Evolutionary conservation across 2,113 vertebrate genomes (phyloP), one percentile per base, ranked within the genome.

Genomic region (Camarhynchus parvulus): DNA sequence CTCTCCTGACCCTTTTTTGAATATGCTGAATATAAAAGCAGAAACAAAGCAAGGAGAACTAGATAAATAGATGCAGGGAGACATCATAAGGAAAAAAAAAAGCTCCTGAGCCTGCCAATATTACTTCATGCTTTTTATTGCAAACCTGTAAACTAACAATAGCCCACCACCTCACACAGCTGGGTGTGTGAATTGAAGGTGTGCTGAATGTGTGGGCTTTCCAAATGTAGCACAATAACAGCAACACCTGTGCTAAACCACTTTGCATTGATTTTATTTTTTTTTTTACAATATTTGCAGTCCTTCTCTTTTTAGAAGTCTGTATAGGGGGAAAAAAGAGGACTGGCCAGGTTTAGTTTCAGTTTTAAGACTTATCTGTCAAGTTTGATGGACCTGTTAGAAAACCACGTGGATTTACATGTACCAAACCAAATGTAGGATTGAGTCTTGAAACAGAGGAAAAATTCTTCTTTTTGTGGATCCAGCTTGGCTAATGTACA

Each of bases 1-100:
- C 90, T 81, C 67, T 90, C 78, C 80, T 96, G 93, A 93, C 94
- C 94, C 94, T 92, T 69, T 93, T 97, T 90, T 94, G 93, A 97
- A 95, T 96, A 97, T 87, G 62, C 70, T 90, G 90, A 96, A 89
- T 94, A 74, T 79, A 79, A 97, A 96, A 95, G 44, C 92, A 80
- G 87, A 95, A 55, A 53, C 30, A 52, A 75, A 63, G 78, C 46
- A 79, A 92, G 90, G 59, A 92, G 70, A 94, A 89, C 74, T 89
- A 85, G 94, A 87, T 94, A 96, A 94, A 96, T 89, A 95, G 92
- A 94, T 83, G 90, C 87, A 79, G 62, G 47, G 92, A 97, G 81
- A 89, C 90, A 87, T 78, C 67, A 73, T 82, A 89, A 89, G 80
- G 20, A 3, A 2, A 31, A 46, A 47, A 69, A 69, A 69, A 53